Conservation (phyloP, 1,140 invertebrate genomes). For the Choristoneura fumiferana region DNA sequence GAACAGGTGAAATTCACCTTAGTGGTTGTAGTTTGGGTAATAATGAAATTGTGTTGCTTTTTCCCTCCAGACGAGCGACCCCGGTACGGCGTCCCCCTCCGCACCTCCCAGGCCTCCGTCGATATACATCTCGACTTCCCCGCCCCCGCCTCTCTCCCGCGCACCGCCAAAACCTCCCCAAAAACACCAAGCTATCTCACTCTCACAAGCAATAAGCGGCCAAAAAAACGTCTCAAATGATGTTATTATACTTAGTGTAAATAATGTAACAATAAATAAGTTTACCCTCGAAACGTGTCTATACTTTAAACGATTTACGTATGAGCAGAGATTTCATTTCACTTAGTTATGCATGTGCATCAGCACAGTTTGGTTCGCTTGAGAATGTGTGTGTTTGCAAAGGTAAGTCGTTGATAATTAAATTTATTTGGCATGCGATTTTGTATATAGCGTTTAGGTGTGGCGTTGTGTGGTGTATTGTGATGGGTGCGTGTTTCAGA, state of each 20-base stretch:
- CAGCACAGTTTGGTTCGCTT: constrained; percentile 48
- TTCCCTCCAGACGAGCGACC: constrained; percentile 38
- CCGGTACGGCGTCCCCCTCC: constrained; percentile 47
- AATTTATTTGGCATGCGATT: constrained; percentile 28
- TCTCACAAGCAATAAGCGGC: constrained; percentile 28
- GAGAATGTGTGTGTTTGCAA: constrained; percentile 37
- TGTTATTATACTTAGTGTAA: constrained; percentile 23
- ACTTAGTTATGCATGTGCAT: constrained; percentile 50
- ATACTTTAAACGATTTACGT: constrained; percentile 33
- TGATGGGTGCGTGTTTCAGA: constrained; percentile 37
- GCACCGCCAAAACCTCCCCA: constrained; percentile 11
- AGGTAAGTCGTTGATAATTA: constrained; percentile 43
- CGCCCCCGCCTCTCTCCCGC: constrained; percentile 19
- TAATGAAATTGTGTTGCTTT: background rate
- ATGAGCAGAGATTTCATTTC: constrained; percentile 61
- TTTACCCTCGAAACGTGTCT: constrained; percentile 20
- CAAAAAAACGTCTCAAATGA: constrained; percentile 20
- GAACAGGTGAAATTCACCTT: no score
- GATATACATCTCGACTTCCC: constrained; percentile 48
- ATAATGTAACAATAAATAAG: constrained; percentile 40
- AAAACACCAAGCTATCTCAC: constrained; percentile 29
- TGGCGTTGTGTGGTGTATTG: constrained; percentile 14
- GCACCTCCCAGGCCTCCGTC: constrained; percentile 57
- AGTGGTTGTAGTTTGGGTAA: no score
- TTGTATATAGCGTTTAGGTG: constrained; percentile 5